These are phyloP conservation scores for Potamilus streckersoni DNA, from an alignment of 1,140 invertebrate species.

Conservation along the genomic window DNA sequence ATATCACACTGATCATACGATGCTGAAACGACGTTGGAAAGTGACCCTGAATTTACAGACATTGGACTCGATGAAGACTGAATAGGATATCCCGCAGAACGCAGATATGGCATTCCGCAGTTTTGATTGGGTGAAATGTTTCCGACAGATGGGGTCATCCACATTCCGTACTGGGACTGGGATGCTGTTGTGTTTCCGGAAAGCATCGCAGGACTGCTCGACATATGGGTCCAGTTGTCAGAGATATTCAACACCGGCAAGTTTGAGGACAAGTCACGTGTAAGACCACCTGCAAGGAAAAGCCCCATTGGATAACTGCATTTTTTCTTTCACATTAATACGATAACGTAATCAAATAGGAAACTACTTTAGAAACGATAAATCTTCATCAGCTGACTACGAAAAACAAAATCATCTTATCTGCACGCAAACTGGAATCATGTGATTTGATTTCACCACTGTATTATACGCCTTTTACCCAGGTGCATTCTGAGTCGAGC, in stretches of 20 bases:
- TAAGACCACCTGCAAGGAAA: slow-evolving; percentile 43
- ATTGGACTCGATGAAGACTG: slow-evolving; percentile 37
- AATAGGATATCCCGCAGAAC: slow-evolving; percentile 43
- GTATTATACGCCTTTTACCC: too few relatives aligned
- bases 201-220: slow-evolving; percentile 39
- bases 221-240: slow-evolving; percentile 59
- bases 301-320: neutral
- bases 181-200: slow-evolving; percentile 36
- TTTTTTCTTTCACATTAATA: too few relatives aligned
- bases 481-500: too few relatives aligned
- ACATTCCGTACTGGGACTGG: slow-evolving; percentile 60
- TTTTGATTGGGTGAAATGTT: slow-evolving; percentile 61
- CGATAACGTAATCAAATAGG: too few relatives aligned
- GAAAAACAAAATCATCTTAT: too few relatives aligned
- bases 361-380: too few relatives aligned
- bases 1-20: slow-evolving; percentile 59
- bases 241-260: slow-evolving; percentile 57
- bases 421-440: too few relatives aligned
- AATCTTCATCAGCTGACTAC: too few relatives aligned
- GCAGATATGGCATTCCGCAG: slow-evolving; percentile 60
- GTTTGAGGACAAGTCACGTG: slow-evolving; percentile 53
- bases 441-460: too few relatives aligned
- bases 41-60: slow-evolving; percentile 28
- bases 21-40: slow-evolving; percentile 17
- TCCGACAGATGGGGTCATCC: slow-evolving; percentile 53